phyloP scores from a whole-genome alignment of 2,888 invertebrate species.

The Drosophila flavopinicola region DNA sequence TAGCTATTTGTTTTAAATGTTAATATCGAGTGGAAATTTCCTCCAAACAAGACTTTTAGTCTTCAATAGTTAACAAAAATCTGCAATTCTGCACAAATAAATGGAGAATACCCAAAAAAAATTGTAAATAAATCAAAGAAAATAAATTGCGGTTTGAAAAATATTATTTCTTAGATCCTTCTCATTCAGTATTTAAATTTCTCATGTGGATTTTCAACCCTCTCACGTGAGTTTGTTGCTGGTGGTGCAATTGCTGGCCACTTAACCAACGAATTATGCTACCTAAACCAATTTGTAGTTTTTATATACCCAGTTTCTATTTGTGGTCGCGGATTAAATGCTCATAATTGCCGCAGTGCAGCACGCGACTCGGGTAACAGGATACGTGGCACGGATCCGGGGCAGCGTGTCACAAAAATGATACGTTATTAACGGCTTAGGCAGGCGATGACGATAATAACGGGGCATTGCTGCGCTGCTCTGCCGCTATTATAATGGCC shows the following conservation, averaged over 20 bases:
- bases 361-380: conserved; percentile 70
- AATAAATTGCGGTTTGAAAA: no score
- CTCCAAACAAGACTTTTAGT: no score
- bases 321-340: conserved; percentile 78
- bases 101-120: no score
- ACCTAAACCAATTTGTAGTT: conserved; percentile 68
- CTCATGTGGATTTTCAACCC: conserved; percentile 28
- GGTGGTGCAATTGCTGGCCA: conserved; percentile 51
- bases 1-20: no score
- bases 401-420: conserved; percentile 55
- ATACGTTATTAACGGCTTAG: conserved; percentile 72
- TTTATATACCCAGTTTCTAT: no score
- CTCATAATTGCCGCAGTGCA: conserved; percentile 71
- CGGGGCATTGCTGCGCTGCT: background rate
- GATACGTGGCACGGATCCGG: conserved; percentile 47
- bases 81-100: no score
- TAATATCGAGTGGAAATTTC: no score
- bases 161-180: background rate
- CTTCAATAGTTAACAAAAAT: no score
- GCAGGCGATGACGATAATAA: conserved; percentile 33
- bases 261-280: conserved; percentile 49
- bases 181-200: background rate
- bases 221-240: background rate
- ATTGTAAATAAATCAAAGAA: no score
- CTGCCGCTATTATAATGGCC: conserved; percentile 45